Percentiles rank a stretch among this genome's conserved stretches.
These are phyloP conservation scores for Crossocerus cetratus DNA, from an alignment of 2,888 invertebrate genomes.

Conservation along the genomic window DNA sequence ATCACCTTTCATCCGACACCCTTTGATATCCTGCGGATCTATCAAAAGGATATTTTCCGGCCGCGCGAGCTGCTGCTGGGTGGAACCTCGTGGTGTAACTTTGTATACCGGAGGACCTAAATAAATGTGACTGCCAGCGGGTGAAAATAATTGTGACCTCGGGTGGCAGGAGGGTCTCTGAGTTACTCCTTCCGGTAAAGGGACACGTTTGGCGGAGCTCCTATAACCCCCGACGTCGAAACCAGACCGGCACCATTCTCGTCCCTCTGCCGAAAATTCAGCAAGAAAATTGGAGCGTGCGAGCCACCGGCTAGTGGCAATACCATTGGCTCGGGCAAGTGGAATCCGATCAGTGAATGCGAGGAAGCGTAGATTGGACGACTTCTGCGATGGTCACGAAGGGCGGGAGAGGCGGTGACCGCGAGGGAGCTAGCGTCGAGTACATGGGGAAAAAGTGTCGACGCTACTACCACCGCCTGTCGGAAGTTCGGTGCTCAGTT, in stretches of 20 bases:
- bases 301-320: constrained; percentile 12
- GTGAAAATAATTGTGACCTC: not conserved
- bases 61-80: too few relatives aligned
- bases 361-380: constrained; percentile 56
- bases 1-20: not conserved
- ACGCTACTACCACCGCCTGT: too few relatives aligned
- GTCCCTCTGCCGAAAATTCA: constrained; percentile 26
- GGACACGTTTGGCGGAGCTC: not conserved
- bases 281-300: constrained; percentile 27
- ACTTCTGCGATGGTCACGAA: constrained; percentile 39
- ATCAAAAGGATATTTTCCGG: too few relatives aligned
- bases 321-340: constrained; percentile 52
- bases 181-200: not conserved
- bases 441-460: too few relatives aligned
- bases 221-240: not conserved
- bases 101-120: not conserved
- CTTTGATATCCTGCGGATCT: not conserved
- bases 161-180: not conserved
- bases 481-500: too few relatives aligned
- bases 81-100: not conserved
- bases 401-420: constrained; percentile 27
- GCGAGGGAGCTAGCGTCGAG: not conserved
- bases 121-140: not conserved
- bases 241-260: not conserved
- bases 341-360: constrained; percentile 71